phyloP scores from a whole-genome alignment of 2,888 invertebrate species.

The Chloroclystis v-ata region DNA sequence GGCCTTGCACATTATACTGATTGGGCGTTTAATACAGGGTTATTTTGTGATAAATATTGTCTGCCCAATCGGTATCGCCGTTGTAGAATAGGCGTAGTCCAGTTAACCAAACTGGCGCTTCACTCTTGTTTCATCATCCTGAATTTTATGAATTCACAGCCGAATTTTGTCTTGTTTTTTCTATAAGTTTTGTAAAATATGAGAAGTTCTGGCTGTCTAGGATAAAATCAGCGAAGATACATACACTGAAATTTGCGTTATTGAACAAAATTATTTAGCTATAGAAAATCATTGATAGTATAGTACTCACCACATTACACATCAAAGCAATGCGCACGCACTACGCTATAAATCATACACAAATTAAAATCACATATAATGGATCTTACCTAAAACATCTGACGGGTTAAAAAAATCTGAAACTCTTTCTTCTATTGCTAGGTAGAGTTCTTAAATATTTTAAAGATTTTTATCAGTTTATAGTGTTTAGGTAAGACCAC shows the following conservation, averaged over 20 bases:
- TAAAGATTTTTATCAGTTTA: too few species aligned
- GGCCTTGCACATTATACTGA: neutral
- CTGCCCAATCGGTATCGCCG: neutral
- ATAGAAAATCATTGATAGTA: too few species aligned
- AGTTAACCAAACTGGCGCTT: neutral
- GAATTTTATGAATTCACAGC: neutral
- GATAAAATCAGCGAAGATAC: too few species aligned
- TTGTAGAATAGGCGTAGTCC: constrained; percentile 1
- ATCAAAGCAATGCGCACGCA: constrained; percentile 35
- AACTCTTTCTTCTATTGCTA: too few species aligned
- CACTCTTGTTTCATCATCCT: neutral
- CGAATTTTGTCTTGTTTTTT: neutral
- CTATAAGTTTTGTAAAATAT: too few species aligned
- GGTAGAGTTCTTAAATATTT: too few species aligned
- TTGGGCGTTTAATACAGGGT: neutral
- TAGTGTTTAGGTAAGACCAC: constrained; percentile 1
- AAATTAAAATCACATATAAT: constrained; percentile 17
- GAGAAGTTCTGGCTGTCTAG: too few species aligned
- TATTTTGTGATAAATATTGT: neutral
- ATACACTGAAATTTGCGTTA: neutral
- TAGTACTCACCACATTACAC: constrained; percentile 5
- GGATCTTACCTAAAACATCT: neutral
- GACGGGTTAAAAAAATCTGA: too few species aligned
- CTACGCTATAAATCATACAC: constrained; percentile 29
- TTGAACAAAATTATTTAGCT: too few species aligned